Evolutionary conservation across 2,888 invertebrate species (phyloP), one percentile per base, ranked within the genome.

Genomic region (Leucophenga montana): DNA sequence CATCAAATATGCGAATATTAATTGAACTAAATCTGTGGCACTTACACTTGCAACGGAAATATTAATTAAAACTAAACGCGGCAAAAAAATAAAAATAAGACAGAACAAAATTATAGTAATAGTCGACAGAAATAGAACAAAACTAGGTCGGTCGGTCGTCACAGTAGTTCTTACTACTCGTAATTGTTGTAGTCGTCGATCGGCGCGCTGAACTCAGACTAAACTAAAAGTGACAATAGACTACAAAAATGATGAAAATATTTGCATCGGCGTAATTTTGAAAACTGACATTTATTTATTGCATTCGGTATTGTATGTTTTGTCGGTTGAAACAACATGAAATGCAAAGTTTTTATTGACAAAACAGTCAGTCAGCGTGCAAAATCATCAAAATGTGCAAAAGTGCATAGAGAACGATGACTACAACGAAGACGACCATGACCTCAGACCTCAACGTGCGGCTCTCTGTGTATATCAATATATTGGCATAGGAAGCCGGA

Each of bases 51-150:
- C 67, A 73, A 75, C 82, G 80, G 80, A 81, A 76, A 76, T 74
- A 74, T 77, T 77, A 82, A 81, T 81, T 81, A 78, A 82, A 78
- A 71, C 71, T 18, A 14, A 50, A n/a, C n/a, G 13, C 48, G 50
- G n/a, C n/a, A n/a, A n/a, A n/a, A n/a, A n/a, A n/a, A n/a, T n/a
- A n/a, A n/a, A 50, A 33, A 61, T 27, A 27, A 27, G 27, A 27
- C 2, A 27, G 3, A 27, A 27, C 27, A 68, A 69, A 70, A 62
- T 64, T 5, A 64, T 14, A 61, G 56, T 53, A 72, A 71, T 72
- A 67, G 71, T 72, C 70, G 72, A 68, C 70, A 71, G 70, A 71
- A 54, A 54, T 53, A 53, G 53, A 53, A 53, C 16, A 8, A 53
- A 53, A 16, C 14, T 6, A 9, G 16, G 18, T 53, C 53, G 53